A percentile compares a stretch with the other conserved stretches of the same genome.
These are phyloP conservation scores for Xestia xanthographa DNA, from an alignment of 2,888 invertebrate genomes.

Conservation along the genomic window DNA sequence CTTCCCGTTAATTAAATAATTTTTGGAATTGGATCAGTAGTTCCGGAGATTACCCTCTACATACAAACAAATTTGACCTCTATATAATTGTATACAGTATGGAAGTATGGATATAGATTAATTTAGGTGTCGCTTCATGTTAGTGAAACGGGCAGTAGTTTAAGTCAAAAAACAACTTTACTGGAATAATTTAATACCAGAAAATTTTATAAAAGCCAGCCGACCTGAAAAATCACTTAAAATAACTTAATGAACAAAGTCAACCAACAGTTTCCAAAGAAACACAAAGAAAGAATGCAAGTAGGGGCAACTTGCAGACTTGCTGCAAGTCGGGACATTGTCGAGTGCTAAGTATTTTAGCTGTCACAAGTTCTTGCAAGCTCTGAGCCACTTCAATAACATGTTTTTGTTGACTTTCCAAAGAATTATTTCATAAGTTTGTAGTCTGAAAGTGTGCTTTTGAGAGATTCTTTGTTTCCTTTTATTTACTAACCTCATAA, in stretches of 20 bases:
- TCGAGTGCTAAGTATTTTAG: slow-evolving; percentile 60
- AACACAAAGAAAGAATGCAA: slow-evolving; percentile 44
- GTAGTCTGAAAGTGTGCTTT: slow-evolving; percentile 33
- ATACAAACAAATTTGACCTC: too few relatives aligned
- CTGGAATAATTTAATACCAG: neutral
- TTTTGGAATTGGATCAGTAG: too few relatives aligned
- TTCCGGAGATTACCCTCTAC: too few relatives aligned
- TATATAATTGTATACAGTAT: too few relatives aligned
- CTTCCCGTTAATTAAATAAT: too few relatives aligned
- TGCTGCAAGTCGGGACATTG: slow-evolving; percentile 37
- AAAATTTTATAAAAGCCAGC: neutral
- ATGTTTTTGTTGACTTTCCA: slow-evolving; percentile 62
- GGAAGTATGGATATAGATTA: neutral
- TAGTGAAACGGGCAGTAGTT: neutral
- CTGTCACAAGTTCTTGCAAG: slow-evolving; percentile 46
- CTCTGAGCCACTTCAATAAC: slow-evolving; percentile 61
- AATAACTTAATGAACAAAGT: slow-evolving; percentile 46
- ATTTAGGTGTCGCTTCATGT: neutral
- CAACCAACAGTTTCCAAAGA: slow-evolving; percentile 26
- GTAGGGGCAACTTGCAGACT: slow-evolving; percentile 22
- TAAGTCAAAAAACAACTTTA: neutral
- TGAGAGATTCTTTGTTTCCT: slow-evolving; percentile 17
- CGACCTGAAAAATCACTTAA: slow-evolving; percentile 22
- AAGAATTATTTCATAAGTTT: slow-evolving; percentile 61
- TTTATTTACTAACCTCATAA: neutral